Base-by-base conservation (phyloP, 1,140 invertebrate genomes). In the Halotydeus destructor region DNA sequence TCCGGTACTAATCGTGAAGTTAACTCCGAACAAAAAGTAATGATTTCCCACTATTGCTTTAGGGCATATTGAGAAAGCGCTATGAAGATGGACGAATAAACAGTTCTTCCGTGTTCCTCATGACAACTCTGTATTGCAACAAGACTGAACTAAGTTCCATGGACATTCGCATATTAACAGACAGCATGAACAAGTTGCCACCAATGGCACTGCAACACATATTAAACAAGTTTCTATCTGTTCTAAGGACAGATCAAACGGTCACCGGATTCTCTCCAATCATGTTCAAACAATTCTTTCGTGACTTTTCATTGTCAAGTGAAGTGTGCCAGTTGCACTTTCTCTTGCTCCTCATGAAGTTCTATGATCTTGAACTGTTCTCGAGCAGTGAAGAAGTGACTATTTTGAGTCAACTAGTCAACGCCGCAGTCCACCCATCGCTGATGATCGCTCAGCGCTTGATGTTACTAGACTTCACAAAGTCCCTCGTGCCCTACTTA, bases 381-480 rank as follows among this genome's bases (percentile, higher is more conserved):
- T 35, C 48, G 5, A 5, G 23, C 5, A 31, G 36, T 37, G 50
- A 52, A 38, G 48, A 50, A 49, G 23, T 44, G 44, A 26, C 22
- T n/a, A 31, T 52, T 5, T 23, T 50, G 21, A 46, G 40, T 33
- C 48, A 49, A 43, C 22, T 52, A 26, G 34, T 44, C 1, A 44
- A 25, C 18, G 4, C 42, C n/a, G 36, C 38, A 6, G 37, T 39
- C 27, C 42, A 50, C 39, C 50, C 50, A 19, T 46, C 44, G n/a
- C 27, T 52, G 16, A 43, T 39, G 4, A 28, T 44, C 5, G 43
- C 45, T 28, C 46, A 52, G 32, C 46, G 46, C 23, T 12, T 52
- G 23, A n/a, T 52, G 16, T 35, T 33, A 8, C 34, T 50, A 18
- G 43, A 49, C 28, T 52, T 47, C 38, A 24, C 44, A 11, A 44